Evolutionary conservation across 2,888 invertebrate species (phyloP).

Genomic region (Amiota minor): DNA sequence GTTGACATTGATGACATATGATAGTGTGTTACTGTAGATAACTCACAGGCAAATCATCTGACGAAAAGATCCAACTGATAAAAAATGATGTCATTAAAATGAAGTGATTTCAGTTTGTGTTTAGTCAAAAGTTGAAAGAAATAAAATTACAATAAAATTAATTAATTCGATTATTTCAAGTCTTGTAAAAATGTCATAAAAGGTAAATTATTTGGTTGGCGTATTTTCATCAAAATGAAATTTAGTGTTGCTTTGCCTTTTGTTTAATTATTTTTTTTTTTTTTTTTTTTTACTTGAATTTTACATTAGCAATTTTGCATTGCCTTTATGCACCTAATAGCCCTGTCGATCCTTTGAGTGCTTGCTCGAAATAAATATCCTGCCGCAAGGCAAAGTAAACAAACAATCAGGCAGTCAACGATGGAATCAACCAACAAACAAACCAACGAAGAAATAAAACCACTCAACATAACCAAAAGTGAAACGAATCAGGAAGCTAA

Average conservation of each 20-base stretch:
- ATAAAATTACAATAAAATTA: neutral
- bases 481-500: constrained; percentile 44
- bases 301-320: constrained; percentile 56
- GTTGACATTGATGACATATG: constrained; percentile 25
- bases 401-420: constrained; percentile 54
- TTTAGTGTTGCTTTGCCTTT: neutral
- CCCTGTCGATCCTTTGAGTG: constrained; percentile 52
- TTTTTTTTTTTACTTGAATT: constrained; percentile 50
- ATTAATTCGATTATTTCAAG: too few species aligned
- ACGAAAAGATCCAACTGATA: constrained; percentile 52
- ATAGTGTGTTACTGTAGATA: neutral
- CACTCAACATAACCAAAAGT: too few species aligned
- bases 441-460: constrained; percentile 26
- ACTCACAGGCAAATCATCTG: neutral
- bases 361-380: constrained; percentile 67
- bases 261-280: constrained; percentile 6
- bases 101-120: constrained; percentile 26
- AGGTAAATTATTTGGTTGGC: too few species aligned
- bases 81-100: constrained; percentile 56
- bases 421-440: constrained; percentile 1
- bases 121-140: neutral
- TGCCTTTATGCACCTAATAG: constrained; percentile 8
- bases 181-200: too few species aligned
- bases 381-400: constrained; percentile 67
- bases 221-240: too few species aligned